Base-by-base conservation (phyloP, 1,140 invertebrate genomes). In the Liolophura sinensis region DNA sequence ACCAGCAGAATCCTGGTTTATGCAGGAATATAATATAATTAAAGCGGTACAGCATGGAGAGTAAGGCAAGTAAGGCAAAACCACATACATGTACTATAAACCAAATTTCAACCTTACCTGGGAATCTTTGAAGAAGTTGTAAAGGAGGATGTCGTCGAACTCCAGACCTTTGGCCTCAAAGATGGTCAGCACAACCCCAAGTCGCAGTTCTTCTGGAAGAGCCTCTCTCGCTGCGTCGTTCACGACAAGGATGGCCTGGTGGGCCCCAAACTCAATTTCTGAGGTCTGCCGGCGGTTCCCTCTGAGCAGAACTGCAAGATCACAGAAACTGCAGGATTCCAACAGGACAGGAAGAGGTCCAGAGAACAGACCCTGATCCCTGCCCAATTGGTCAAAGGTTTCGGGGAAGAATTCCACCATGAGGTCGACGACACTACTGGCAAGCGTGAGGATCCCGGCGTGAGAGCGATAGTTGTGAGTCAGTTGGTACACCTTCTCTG, bases 91-190 rank as follows among this genome's bases (percentile, higher is more conserved):
- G n/a, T n/a, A n/a, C n/a, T n/a, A n/a, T n/a, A n/a, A n/a, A n/a
- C n/a, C 31, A 40, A 40, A 40, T 9, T 40, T 5, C 31, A 40
- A 40, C 3, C 31, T 46, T 64, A 80, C 79, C 67, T 73, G 75
- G 6, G 79, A 81, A 61, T 81, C 79, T 59, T 77, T 76, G 65
- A 81, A 81, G 69, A 81, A 81, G 70, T 81, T 81, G 72, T 79
- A 81, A 16, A 81, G 68, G 4, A 81, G 70, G 20, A 81, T 69
- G 57, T 81, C 79, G 73, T 81, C 78, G 70, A 81, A 81, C 67
- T 81, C 79, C 14, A 81, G 70, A 18, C 78, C 79, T 62, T 81
- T 81, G 15, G 79, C 66, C 60, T 81, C 79, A 65, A 73, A 80
- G 60, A 81, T 77, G 16, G 79, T 81, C 64, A 81, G 68, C n/a